Percentiles rank a stretch among this genome's conserved stretches.
Conservation (phyloP, 35 echinoderm and acorn worm genomes). For the Lytechinus pictus region DNA sequence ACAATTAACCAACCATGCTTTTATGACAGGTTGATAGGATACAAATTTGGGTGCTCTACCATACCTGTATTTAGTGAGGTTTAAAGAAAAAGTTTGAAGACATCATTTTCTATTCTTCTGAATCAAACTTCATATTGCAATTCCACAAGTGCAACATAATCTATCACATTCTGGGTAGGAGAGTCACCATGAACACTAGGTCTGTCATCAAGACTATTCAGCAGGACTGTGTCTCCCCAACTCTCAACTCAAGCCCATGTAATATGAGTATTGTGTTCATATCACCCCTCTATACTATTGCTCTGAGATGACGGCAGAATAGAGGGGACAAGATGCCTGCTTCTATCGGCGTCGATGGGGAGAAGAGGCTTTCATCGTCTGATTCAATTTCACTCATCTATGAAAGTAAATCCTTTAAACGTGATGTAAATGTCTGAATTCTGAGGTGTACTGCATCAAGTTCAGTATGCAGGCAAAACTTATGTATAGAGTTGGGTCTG, state of each 20-base stretch:
- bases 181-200: neutral
- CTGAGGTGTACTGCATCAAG: neutral
- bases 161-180: too few species aligned
- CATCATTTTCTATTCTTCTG: too few species aligned
- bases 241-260: neutral
- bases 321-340: neutral
- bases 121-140: too few species aligned
- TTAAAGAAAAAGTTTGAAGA: too few species aligned
- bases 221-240: neutral
- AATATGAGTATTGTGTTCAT: slow-evolving; percentile 4
- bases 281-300: neutral
- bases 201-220: neutral
- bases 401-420: slow-evolving; percentile 47
- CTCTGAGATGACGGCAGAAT: neutral
- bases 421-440: slow-evolving; percentile 49
- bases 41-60: too few species aligned
- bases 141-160: too few species aligned
- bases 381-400: slow-evolving; percentile 50
- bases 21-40: too few species aligned
- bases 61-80: too few species aligned
- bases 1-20: too few species aligned
- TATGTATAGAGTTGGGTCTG: neutral
- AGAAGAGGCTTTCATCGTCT: slow-evolving; percentile 44
- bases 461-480: neutral
- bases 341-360: neutral